Conservation (phyloP, 2,888 invertebrate species). For the Conchocele bisecta region DNA sequence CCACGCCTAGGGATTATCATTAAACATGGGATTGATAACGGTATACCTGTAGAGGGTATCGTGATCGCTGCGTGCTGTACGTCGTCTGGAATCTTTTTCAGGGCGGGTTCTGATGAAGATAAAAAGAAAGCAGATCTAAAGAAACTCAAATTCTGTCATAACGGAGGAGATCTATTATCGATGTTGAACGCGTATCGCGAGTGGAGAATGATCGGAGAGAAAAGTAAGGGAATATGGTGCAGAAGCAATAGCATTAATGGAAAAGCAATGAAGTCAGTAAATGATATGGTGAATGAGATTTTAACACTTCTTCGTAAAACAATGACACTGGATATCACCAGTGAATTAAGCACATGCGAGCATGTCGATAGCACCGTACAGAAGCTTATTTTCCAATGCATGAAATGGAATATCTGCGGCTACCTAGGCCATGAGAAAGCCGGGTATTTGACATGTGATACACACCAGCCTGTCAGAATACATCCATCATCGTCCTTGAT, state of each 20-base stretch:
- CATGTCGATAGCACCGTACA: slow-evolving; percentile 50
- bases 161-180: slow-evolving; percentile 70
- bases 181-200: slow-evolving; percentile 66
- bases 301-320: slow-evolving; percentile 63
- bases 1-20: slow-evolving; percentile 70
- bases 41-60: slow-evolving; percentile 66
- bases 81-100: slow-evolving; percentile 72
- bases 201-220: slow-evolving; percentile 67
- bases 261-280: slow-evolving; percentile 73
- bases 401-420: slow-evolving; percentile 66
- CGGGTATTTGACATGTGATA: slow-evolving; percentile 68
- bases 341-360: slow-evolving; percentile 39
- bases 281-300: slow-evolving; percentile 70
- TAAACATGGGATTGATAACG: slow-evolving; percentile 51
- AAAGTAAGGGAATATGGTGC: slow-evolving; percentile 75
- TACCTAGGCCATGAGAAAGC: slow-evolving; percentile 72
- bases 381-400: slow-evolving; percentile 68
- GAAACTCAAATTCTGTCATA: slow-evolving; percentile 67
- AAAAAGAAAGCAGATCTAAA: slow-evolving; percentile 63
- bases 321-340: slow-evolving; percentile 40
- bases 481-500: slow-evolving; percentile 76
- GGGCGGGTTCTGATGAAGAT: slow-evolving; percentile 65
- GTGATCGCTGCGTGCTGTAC: slow-evolving; percentile 69
- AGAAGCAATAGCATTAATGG: slow-evolving; percentile 79
- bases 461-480: slow-evolving; percentile 63